Evolutionary conservation across 2,113 vertebrate genomes (phyloP).

Genomic region (Oryctolagus cuniculus): mOryCun1.1 NC_091435.1:139469501-139470000

Average conservation of each 20-base stretch:
- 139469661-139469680: conserved; percentile 18
- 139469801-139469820: conserved; percentile 99
- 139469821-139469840: conserved; percentile 90
- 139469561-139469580: conserved; percentile 11
- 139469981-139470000: neutral
- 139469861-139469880: conserved; percentile 9
- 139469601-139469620: conserved; percentile 44
- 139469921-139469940: neutral
- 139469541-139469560: conserved; percentile 29
- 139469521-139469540: conserved; percentile 36
- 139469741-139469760: conserved; percentile 99
- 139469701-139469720: conserved; percentile 14
- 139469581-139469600: conserved; percentile 26
- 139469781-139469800: conserved; percentile 95
- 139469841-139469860: conserved; percentile 51
- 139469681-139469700: conserved; percentile 48
- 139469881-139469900: conserved; percentile 25
- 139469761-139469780: conserved; percentile 98
- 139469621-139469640: conserved; percentile 52
- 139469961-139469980: neutral
- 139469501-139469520: neutral
- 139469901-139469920: neutral
- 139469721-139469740: conserved; percentile 96
- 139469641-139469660: conserved; percentile 56
- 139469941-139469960: neutral